Evolutionary conservation across 2,113 vertebrate species (phyloP).

Genomic region (Anolis sagrei): DNA sequence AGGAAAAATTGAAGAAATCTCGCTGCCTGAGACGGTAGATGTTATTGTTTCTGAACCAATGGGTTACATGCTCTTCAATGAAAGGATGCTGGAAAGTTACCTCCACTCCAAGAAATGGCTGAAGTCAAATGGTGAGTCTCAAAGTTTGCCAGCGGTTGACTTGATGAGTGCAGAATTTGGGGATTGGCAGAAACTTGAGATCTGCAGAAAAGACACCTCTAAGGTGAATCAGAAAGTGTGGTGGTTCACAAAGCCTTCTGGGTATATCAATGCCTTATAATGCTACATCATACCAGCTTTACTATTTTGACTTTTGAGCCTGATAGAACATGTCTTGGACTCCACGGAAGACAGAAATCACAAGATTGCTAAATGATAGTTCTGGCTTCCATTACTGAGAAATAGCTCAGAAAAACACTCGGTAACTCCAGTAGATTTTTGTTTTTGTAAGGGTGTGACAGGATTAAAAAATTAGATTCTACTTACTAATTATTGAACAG

Average conservation of each 20-base stretch:
- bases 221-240: neutral
- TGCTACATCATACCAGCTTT: neutral
- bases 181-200: neutral
- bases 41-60: constrained; percentile 84
- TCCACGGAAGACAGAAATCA: neutral
- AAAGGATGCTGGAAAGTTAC: constrained; percentile 80
- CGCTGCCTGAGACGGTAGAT: constrained; percentile 78
- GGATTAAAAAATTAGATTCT: neutral
- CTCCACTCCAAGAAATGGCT: constrained; percentile 83
- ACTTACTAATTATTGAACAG: constrained; percentile 4
- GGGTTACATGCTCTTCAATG: constrained; percentile 83
- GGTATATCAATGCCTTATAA: neutral
- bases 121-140: constrained; percentile 78
- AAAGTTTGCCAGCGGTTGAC: neutral
- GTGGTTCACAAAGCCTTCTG: neutral
- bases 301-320: neutral
- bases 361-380: neutral
- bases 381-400: neutral
- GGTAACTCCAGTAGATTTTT: no score
- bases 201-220: neutral
- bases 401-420: no score
- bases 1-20: constrained; percentile 80
- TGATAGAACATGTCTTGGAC: neutral
- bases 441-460: neutral
- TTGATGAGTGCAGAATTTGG: neutral